Percentiles rank a stretch among this genome's conserved stretches.
phyloP scores from a whole-genome alignment of 2,113 vertebrate genomes.

The Otus sunia region DNA sequence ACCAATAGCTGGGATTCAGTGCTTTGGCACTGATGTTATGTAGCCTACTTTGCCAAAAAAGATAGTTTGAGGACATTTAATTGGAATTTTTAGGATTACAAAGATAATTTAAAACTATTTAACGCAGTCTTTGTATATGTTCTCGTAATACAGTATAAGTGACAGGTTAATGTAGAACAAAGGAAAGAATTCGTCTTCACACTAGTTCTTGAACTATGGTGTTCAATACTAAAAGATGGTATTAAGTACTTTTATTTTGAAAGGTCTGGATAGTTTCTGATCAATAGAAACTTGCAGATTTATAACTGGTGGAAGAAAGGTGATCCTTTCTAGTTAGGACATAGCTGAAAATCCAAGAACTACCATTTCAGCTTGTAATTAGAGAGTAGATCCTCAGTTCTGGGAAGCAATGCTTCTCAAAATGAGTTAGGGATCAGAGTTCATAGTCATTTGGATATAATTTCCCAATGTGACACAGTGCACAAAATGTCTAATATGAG shows the following conservation, averaged over 20 bases:
- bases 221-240: not conserved
- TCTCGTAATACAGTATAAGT: not conserved
- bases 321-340: not conserved
- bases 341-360: not conserved
- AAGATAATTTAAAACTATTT: not conserved
- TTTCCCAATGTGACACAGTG: constrained; percentile 31
- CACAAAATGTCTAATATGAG: constrained; percentile 29
- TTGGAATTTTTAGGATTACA: not conserved
- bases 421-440: constrained; percentile 9
- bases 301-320: not conserved
- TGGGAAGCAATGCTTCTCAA: not conserved
- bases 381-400: not conserved
- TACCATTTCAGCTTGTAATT: not conserved
- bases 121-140: not conserved
- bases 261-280: not conserved
- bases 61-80: not conserved
- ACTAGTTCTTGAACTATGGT: not conserved
- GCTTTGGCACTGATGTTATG: not conserved
- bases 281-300: not conserved
- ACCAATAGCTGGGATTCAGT: not conserved
- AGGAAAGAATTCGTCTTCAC: not conserved
- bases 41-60: not conserved
- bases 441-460: constrained; percentile 26
- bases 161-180: not conserved
- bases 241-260: not conserved